Evolutionary conservation across 2,797 vertebrate species (phyloP).

Genomic region (Malurus leucopterus): DNA sequence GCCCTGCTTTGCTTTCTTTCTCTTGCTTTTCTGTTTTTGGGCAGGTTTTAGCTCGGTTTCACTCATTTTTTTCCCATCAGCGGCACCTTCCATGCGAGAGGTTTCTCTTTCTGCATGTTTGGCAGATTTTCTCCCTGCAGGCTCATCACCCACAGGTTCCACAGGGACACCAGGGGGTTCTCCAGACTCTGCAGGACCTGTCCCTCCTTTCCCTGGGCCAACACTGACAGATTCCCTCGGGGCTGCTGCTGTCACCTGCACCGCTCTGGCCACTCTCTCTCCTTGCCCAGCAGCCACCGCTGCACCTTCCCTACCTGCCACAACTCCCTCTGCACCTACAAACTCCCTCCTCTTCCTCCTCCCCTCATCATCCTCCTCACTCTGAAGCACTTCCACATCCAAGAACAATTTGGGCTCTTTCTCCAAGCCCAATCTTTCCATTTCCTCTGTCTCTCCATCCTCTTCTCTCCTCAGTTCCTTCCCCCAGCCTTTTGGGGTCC

Average conservation of each 20-base stretch:
- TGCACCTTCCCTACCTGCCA: conserved; percentile 1
- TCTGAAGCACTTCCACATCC: fast-evolving
- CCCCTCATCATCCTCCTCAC: background rate
- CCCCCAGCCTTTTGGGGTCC: background rate
- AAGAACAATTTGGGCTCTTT: background rate
- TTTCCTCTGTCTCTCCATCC: background rate
- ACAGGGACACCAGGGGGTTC: background rate
- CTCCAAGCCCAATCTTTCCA: background rate
- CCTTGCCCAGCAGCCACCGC: background rate
- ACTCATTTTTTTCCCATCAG: background rate
- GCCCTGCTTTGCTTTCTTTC: conserved; percentile 38
- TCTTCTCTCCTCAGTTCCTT: background rate
- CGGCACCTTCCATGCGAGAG: background rate
- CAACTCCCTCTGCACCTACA: background rate
- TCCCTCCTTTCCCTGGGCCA: background rate
- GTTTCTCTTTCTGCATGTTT: background rate
- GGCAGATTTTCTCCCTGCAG: background rate
- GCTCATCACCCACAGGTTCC: background rate
- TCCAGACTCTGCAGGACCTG: background rate
- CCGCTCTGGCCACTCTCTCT: background rate
- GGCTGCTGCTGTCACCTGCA: background rate
- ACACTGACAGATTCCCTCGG: background rate
- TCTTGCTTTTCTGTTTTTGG: conserved; percentile 37
- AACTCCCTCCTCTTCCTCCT: background rate
- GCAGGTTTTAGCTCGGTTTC: background rate